Evolutionary conservation across 2,888 invertebrate genomes (phyloP).

Genomic region (Alloscopus bannaensis): DNA sequence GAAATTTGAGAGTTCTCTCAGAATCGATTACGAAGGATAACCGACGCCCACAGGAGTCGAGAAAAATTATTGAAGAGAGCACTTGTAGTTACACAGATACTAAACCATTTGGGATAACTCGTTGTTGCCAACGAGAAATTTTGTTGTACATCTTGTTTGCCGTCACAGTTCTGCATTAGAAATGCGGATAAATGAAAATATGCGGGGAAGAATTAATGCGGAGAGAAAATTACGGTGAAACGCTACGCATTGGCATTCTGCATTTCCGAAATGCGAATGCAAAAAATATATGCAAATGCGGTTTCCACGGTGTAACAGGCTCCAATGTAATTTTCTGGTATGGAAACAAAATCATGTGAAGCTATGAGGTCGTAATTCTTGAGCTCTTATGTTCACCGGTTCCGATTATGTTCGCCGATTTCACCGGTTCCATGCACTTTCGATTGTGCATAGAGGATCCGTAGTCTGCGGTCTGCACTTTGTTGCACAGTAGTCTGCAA

Average conservation of each 20-base stretch:
- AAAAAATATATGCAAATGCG: too few species aligned
- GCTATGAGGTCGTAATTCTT: too few species aligned
- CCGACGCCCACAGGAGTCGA: background rate
- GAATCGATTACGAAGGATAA: background rate
- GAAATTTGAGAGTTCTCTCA: background rate
- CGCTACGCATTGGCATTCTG: background rate
- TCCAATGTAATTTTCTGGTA: too few species aligned
- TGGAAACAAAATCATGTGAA: too few species aligned
- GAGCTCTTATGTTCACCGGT: too few species aligned
- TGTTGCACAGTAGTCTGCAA: too few species aligned
- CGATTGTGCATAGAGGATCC: too few species aligned
- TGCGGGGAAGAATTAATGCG: background rate
- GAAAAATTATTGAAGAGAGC: too few species aligned
- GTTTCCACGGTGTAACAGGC: background rate
- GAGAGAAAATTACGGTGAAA: background rate
- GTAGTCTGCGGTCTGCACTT: too few species aligned
- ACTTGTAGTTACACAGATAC: background rate
- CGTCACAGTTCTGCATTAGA: background rate
- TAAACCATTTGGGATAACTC: background rate
- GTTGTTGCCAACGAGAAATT: background rate
- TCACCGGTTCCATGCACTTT: too few species aligned
- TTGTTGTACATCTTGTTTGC: background rate
- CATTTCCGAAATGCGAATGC: background rate
- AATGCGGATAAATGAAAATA: background rate
- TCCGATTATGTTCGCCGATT: too few species aligned